phyloP scores from a whole-genome alignment of 2,113 vertebrate species.

The Melanerpes aurifrons region DNA sequence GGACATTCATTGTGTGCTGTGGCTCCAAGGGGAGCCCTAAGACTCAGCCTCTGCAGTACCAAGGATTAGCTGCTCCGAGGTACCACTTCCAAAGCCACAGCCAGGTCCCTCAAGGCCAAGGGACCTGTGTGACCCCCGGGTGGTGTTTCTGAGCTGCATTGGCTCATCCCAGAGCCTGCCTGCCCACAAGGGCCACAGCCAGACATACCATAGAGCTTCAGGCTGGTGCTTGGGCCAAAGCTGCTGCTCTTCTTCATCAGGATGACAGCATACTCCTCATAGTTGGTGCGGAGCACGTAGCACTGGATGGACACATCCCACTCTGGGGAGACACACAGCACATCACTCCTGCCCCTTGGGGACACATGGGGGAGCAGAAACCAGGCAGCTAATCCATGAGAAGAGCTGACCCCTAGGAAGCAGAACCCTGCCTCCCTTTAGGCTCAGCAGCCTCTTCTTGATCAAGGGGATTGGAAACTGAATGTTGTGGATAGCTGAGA shows the following conservation, averaged over 20 bases:
- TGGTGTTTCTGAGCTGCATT: background rate
- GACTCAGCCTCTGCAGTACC: background rate
- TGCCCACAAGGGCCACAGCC: background rate
- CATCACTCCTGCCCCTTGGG: background rate
- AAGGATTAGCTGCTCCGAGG: background rate
- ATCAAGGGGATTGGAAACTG: background rate
- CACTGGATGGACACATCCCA: constrained; percentile 76
- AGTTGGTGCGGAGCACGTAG: constrained; percentile 90
- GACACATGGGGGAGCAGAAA: background rate
- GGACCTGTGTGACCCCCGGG: background rate
- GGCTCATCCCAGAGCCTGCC: background rate
- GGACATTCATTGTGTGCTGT: background rate
- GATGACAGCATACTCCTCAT: constrained; percentile 86
- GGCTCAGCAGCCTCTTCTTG: background rate
- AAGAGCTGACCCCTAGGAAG: background rate
- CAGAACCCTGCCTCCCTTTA: background rate
- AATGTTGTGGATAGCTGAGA: background rate
- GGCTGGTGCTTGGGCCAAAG: constrained; percentile 64
- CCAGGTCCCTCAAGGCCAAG: background rate
- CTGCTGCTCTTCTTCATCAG: constrained; percentile 78
- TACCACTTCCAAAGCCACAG: background rate
- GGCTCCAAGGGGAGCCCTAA: background rate
- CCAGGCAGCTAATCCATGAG: background rate
- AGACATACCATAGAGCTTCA: constrained; percentile 86
- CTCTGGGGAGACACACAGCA: constrained; percentile 69